Evolutionary conservation across 2,113 vertebrate species (phyloP).

Genomic region (Struthio camelus): DNA sequence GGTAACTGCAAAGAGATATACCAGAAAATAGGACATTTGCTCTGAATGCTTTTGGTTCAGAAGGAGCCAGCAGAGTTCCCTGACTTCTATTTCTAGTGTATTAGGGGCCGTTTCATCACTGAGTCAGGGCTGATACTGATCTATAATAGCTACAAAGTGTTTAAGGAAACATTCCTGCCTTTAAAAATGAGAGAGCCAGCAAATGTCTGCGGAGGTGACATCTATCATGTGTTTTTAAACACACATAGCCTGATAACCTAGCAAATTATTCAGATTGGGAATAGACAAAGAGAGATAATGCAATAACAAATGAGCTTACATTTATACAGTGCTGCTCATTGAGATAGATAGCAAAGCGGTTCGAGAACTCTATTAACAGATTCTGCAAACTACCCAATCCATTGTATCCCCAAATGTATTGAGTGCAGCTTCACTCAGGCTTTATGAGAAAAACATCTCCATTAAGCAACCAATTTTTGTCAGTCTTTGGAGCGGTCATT

Average conservation of each 20-base stretch:
- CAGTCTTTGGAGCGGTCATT: background rate
- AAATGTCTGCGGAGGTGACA: background rate
- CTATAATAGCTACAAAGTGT: background rate
- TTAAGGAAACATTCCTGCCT: constrained; percentile 5
- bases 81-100: background rate
- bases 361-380: constrained; percentile 38
- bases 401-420: background rate
- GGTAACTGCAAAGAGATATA: background rate
- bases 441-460: constrained; percentile 15
- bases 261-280: background rate
- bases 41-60: background rate
- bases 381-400: background rate
- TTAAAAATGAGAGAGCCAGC: background rate
- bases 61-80: background rate
- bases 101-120: background rate
- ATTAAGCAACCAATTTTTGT: background rate
- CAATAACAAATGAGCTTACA: constrained; percentile 10
- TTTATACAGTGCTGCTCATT: background rate
- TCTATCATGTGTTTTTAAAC: constrained; percentile 27
- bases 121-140: background rate
- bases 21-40: background rate
- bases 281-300: constrained; percentile 33
- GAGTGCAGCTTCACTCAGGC: background rate
- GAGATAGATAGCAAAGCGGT: constrained; percentile 10
- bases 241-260: constrained; percentile 22